Evolutionary conservation across 2,797 vertebrate species (phyloP).

Genomic region (Protonibea diacanthus): DNA sequence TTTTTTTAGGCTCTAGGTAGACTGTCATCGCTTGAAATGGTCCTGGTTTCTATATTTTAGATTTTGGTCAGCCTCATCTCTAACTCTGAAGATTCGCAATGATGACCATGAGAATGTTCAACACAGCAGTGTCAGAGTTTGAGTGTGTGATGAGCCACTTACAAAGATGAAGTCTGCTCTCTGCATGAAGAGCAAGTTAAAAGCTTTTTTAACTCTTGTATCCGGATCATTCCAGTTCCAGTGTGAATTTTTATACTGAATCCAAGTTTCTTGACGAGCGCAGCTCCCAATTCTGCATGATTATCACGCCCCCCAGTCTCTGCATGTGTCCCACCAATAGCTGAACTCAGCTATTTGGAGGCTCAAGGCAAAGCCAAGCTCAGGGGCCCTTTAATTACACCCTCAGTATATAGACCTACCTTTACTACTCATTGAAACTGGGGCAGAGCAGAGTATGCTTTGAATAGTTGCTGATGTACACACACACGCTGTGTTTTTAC

Average conservation of each 20-base stretch:
- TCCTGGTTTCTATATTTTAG: background rate
- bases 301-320: conserved; percentile 41
- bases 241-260: conserved; percentile 1
- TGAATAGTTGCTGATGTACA: background rate
- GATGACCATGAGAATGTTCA: background rate
- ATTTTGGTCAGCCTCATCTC: conserved; percentile 6
- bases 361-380: conserved; percentile 34
- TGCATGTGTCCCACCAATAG: conserved; percentile 20
- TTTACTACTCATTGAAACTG: conserved; percentile 17
- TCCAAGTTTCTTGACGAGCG: conserved; percentile 23
- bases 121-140: background rate
- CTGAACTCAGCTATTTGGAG: conserved; percentile 20
- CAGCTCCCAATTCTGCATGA: conserved; percentile 20
- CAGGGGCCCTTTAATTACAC: conserved; percentile 40
- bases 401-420: conserved; percentile 23
- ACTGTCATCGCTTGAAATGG: background rate
- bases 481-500: conserved; percentile 1
- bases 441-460: conserved; percentile 16
- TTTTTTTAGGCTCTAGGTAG: background rate
- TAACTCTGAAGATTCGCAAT: background rate
- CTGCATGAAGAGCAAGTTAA: background rate
- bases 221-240: background rate
- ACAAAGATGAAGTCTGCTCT: background rate
- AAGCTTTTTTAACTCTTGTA: background rate
- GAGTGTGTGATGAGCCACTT: background rate